phyloP scores from a whole-genome alignment of 2,797 vertebrate genomes.

The Pangasius sanitwongsei region DNA sequence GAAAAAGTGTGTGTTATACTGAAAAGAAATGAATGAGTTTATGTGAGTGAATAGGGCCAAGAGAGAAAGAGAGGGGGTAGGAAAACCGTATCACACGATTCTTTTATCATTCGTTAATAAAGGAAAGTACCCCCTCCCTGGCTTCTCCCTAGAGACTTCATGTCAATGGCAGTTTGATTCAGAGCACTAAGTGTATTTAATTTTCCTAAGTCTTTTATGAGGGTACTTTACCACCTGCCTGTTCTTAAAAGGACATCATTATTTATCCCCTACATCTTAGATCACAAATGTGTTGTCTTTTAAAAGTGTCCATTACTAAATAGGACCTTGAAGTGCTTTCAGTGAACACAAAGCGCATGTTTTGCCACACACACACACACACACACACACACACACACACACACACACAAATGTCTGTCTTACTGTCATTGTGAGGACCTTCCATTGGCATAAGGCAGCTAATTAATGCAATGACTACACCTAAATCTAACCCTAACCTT shows the following conservation, averaged over 20 bases:
- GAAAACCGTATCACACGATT: not conserved
- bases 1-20: not conserved
- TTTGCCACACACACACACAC: not conserved
- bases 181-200: constrained; percentile 4
- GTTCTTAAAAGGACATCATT: not conserved
- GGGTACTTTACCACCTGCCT: not conserved
- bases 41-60: not conserved
- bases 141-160: not conserved
- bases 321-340: not conserved
- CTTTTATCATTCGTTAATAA: not conserved
- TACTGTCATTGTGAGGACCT: not conserved
- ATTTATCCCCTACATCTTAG: not conserved
- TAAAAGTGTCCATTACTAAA: not conserved
- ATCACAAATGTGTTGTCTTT: not conserved
- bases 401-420: not conserved
- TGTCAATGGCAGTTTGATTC: constrained; percentile 1
- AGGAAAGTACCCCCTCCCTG: not conserved
- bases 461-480: not conserved
- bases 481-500: not conserved
- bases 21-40: not conserved
- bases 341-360: not conserved
- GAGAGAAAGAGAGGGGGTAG: not conserved
- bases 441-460: not conserved
- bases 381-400: not conserved
- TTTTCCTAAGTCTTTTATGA: not conserved